phyloP scores from a whole-genome alignment of 2,113 vertebrate species.

The Aptenodytes patagonicus region DNA sequence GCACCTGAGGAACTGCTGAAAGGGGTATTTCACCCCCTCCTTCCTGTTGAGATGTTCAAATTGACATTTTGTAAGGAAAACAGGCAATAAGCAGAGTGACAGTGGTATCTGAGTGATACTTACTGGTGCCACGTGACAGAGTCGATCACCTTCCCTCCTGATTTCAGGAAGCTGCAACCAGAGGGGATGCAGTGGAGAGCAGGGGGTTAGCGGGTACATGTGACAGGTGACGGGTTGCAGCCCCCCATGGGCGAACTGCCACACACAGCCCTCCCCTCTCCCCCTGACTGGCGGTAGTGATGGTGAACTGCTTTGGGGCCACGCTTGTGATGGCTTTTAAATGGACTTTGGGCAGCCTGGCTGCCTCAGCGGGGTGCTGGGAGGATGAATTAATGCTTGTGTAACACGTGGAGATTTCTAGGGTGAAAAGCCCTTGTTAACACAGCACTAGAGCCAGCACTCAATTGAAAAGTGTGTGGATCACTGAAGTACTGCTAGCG shows the following conservation, averaged over 20 bases:
- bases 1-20: fast-evolving
- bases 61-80: background rate
- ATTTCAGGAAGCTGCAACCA: constrained; percentile 84
- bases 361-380: background rate
- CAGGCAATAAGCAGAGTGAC: background rate
- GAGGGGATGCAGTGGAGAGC: background rate
- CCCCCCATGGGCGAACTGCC: fast-evolving
- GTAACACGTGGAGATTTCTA: fast-evolving
- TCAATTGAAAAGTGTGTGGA: fast-evolving
- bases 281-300: fast-evolving
- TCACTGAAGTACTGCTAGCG: background rate
- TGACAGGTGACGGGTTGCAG: fast-evolving
- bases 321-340: background rate
- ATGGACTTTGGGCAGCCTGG: background rate
- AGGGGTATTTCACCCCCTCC: background rate
- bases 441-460: background rate
- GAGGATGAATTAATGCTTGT: background rate
- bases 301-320: background rate
- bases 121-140: constrained; percentile 96
- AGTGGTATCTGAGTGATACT: constrained; percentile 69
- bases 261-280: background rate
- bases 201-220: background rate
- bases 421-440: background rate
- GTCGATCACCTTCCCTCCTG: constrained; percentile 79
- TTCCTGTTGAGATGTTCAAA: background rate